These are phyloP conservation scores for Caenorhabditis virilis DNA, from an alignment of 2,888 invertebrate genomes.

Conservation along the genomic window DNA sequence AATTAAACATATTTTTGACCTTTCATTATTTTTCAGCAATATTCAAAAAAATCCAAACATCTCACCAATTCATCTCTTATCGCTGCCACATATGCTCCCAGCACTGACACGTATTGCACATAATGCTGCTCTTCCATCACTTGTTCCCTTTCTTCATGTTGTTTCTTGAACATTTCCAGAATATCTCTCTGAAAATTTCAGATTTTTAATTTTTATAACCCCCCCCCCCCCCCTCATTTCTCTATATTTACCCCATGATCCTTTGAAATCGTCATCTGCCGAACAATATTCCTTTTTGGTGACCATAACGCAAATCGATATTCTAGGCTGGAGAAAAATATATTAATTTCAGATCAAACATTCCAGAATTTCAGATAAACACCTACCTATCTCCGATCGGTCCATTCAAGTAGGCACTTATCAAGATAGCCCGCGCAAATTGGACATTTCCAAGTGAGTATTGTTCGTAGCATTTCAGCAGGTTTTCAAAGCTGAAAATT, in stretches of 20 bases:
- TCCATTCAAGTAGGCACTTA: slow-evolving; percentile 43
- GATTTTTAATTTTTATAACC: neutral
- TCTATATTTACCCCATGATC: slow-evolving; percentile 1
- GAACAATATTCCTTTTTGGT: slow-evolving; percentile 43
- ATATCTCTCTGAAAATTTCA: slow-evolving; percentile 14
- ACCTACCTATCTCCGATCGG: slow-evolving; percentile 32
- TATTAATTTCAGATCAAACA: neutral
- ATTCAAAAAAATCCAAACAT: too few relatives aligned
- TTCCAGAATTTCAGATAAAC: too few relatives aligned
- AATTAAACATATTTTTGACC: too few relatives aligned
- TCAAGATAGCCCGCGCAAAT: slow-evolving; percentile 42
- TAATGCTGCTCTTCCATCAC: slow-evolving; percentile 47
- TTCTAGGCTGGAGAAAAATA: slow-evolving; percentile 29
- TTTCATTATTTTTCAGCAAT: too few relatives aligned
- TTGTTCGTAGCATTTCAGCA: slow-evolving; percentile 55
- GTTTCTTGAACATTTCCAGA: slow-evolving; percentile 32
- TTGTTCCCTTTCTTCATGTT: slow-evolving; percentile 15
- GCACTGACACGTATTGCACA: slow-evolving; percentile 45
- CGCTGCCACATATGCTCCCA: slow-evolving; percentile 52
- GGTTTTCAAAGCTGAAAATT: slow-evolving; percentile 59
- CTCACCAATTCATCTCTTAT: slow-evolving; percentile 48
- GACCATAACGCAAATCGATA: slow-evolving; percentile 52
- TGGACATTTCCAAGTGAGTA: slow-evolving; percentile 49
- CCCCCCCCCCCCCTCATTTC: neutral
- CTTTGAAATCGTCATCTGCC: slow-evolving; percentile 48